Evolutionary conservation across 2,888 invertebrate species (phyloP).

Genomic region (Philhelius pedissequus): DNA sequence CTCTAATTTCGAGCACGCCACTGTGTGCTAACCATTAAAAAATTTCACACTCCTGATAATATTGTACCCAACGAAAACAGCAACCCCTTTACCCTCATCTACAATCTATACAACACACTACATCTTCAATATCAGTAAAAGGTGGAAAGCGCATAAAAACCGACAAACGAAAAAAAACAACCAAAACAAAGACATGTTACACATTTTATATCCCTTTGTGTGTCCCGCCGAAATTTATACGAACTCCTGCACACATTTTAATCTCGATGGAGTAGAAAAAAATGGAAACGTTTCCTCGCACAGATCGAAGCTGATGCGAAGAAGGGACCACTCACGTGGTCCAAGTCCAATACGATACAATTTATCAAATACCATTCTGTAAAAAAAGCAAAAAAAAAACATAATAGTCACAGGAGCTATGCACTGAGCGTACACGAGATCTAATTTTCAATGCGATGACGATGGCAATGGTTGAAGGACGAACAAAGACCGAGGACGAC

Average conservation of each 20-base stretch:
- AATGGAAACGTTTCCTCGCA: slow-evolving; percentile 20
- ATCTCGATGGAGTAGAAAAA: slow-evolving; percentile 40
- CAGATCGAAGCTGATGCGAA: slow-evolving; percentile 34
- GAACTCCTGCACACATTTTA: slow-evolving; percentile 17
- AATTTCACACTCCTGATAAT: slow-evolving; percentile 40
- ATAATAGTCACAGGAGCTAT: slow-evolving; percentile 47
- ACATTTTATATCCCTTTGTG: slow-evolving; percentile 50
- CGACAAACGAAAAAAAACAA: neutral
- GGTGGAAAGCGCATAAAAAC: neutral
- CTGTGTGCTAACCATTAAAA: slow-evolving; percentile 12
- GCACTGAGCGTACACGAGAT: slow-evolving; percentile 28
- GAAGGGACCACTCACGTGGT: slow-evolving; percentile 57
- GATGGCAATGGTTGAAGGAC: too few species aligned
- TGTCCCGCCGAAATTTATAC: slow-evolving; percentile 4
- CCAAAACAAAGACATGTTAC: slow-evolving; percentile 52
- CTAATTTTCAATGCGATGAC: slow-evolving; percentile 16
- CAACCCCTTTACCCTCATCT: neutral
- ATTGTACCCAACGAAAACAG: slow-evolving; percentile 25
- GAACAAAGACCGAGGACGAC: slow-evolving; percentile 39
- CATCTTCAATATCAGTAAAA: slow-evolving; percentile 1
- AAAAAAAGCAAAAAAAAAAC: slow-evolving; percentile 22
- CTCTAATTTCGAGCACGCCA: slow-evolving; percentile 16
- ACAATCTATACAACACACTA: neutral
- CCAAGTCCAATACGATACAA: slow-evolving; percentile 57
- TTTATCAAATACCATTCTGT: slow-evolving; percentile 21